Evolutionary conservation across 2,888 invertebrate species (phyloP).

Genomic region (Pammene fasciana): DNA sequence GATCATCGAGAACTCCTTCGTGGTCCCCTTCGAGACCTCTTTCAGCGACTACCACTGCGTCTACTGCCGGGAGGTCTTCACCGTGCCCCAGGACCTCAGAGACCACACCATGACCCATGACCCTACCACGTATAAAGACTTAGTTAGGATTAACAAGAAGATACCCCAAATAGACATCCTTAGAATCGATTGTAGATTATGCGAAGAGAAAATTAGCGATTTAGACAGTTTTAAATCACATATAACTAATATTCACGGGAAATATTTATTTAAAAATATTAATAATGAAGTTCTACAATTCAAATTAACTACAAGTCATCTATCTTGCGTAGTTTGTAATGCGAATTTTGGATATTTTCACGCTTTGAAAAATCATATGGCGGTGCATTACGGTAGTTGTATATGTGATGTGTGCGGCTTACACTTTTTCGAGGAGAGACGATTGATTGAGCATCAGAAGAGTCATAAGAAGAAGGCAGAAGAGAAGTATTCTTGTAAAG

Average conservation of each 20-base stretch:
- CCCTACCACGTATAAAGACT: constrained; percentile 59
- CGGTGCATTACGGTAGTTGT: constrained; percentile 70
- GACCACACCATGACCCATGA: constrained; percentile 67
- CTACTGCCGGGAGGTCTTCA: constrained; percentile 65
- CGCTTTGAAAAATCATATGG: constrained; percentile 72
- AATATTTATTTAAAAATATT: constrained; percentile 50
- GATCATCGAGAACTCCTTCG: constrained; percentile 67
- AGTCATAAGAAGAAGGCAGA: constrained; percentile 64
- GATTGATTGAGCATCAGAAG: constrained; percentile 71
- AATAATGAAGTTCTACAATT: constrained; percentile 65
- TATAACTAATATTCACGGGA: constrained; percentile 56
- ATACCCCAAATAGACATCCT: constrained; percentile 62
- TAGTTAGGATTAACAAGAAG: constrained; percentile 55
- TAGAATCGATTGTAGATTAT: constrained; percentile 69
- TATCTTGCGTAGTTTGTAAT: constrained; percentile 60
- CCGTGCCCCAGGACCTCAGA: constrained; percentile 63
- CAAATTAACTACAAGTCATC: constrained; percentile 56
- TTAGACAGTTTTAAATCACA: constrained; percentile 62
- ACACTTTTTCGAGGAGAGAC: constrained; percentile 75
- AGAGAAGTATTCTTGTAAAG: constrained; percentile 65
- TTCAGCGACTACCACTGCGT: constrained; percentile 69
- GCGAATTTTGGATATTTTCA: constrained; percentile 63
- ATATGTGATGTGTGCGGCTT: constrained; percentile 75
- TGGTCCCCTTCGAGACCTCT: constrained; percentile 68
- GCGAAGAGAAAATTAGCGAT: constrained; percentile 56